Percentiles rank a stretch among this genome's conserved stretches.
phyloP scores from a whole-genome alignment of 2,888 invertebrate species.

The Pseudoips prasinana region DNA sequence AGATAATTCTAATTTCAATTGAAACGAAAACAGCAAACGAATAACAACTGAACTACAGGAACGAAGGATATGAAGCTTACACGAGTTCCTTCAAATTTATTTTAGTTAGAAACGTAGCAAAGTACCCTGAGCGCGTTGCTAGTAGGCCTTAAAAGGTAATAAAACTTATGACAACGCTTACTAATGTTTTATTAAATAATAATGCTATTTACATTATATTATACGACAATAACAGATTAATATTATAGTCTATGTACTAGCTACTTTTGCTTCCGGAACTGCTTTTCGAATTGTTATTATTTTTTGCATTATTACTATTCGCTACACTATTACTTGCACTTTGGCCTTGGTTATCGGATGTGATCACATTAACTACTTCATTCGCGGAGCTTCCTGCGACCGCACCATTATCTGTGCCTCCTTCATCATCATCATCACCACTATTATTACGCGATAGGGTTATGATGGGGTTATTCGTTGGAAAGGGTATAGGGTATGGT shows the following conservation, averaged over 20 bases:
- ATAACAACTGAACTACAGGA: no score
- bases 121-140: no score
- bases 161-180: no score
- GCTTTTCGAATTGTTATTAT: background rate
- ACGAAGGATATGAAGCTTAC: no score
- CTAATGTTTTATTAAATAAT: no score
- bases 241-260: background rate
- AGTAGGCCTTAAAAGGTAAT: no score
- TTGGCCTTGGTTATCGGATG: constrained; percentile 8
- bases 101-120: no score
- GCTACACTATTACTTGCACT: background rate
- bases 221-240: no score
- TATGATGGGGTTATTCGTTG: constrained; percentile 52
- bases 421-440: constrained; percentile 13
- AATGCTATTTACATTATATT: no score
- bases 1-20: no score
- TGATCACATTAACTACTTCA: constrained; percentile 23
- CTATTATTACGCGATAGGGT: constrained; percentile 5
- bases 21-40: no score
- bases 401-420: background rate
- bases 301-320: constrained; percentile 1
- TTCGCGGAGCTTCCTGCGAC: constrained; percentile 5
- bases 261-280: background rate
- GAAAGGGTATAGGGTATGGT: constrained; percentile 57
- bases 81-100: no score